Base-by-base conservation (phyloP, 2,113 vertebrate genomes). In the Scolopax mira region DNA sequence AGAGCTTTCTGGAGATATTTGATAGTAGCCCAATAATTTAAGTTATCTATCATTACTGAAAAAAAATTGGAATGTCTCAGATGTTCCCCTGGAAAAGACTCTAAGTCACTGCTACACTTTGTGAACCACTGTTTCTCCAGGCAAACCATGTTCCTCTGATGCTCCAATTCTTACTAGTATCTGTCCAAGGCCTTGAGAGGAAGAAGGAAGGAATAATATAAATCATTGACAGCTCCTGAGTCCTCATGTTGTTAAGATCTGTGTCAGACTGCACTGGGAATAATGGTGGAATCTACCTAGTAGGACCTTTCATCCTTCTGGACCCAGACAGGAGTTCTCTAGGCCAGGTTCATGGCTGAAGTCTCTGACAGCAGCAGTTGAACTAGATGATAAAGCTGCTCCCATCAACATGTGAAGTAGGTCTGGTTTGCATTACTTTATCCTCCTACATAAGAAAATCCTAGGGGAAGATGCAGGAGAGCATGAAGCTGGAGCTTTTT, bases 401-500 rank as follows among this genome's bases (percentile, higher is more conserved):
- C 25, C 25, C 39, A 65, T 69, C 61, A 85, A 25, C 52, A 52
- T 37, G 44, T 25, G 64, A 72, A 89, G 52, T 24, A 81, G 80
- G n/a, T 90, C 51, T 93, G 85, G 48, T 90, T 90, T 90, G 35
- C 58, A 74, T 90, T 89, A 79, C 58, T 71, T 65, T 18, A 90
- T 52, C 44, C 39, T 74, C 41, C 61, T 55, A 19, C 52, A 33
- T 30, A 24, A 25, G 31, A 57, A 81, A 88, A 75, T 79, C 39
- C 49, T 61, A 58, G 23, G 19, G 54, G 23, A 44, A 78, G n/a
- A 61, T 69, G 65, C 82, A 18, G 61, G 48, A 87, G 10, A 81
- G 18, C 13, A 25, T 0, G 1, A 44, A 86, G 48, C 77, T 91
- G 66, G 41, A 71, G 69, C 18, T 81, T 52, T 54, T 67, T 31